Conservation (phyloP, 2,113 vertebrate genomes). For the Holacanthus passer region DNA sequence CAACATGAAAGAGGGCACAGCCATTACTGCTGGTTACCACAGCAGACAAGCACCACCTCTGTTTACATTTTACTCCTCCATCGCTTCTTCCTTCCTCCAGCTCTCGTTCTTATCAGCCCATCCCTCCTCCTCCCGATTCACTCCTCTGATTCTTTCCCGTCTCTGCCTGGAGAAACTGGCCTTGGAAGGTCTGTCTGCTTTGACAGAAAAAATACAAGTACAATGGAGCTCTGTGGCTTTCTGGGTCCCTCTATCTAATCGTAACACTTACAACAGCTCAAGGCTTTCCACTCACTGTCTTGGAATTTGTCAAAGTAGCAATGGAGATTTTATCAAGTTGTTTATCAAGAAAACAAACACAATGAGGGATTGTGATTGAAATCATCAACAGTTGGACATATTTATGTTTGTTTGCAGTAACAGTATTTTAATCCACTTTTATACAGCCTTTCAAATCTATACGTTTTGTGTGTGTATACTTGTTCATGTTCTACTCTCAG, state of each 20-base stretch:
- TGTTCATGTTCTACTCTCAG: neutral
- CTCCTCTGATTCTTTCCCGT: slow-evolving; percentile 46
- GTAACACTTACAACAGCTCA: slow-evolving; percentile 47
- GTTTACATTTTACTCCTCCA: slow-evolving; percentile 55
- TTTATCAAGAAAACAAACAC: neutral
- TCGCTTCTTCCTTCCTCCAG: slow-evolving; percentile 58
- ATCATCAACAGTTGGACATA: neutral
- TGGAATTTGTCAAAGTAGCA: slow-evolving; percentile 1
- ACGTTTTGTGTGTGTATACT: neutral
- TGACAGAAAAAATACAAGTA: slow-evolving; percentile 41
- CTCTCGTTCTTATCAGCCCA: slow-evolving; percentile 58
- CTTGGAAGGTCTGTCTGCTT: slow-evolving; percentile 56
- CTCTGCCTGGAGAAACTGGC: slow-evolving; percentile 49
- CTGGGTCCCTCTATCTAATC: slow-evolving; percentile 41
- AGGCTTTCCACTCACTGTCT: slow-evolving; percentile 26
- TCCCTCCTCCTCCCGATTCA: slow-evolving; percentile 40
- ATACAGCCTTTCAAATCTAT: neutral
- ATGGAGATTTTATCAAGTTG: neutral
- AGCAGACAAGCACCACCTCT: slow-evolving; percentile 46
- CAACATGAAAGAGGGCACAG: slow-evolving; percentile 69
- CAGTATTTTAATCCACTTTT: neutral
- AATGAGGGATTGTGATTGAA: neutral
- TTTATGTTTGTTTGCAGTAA: neutral
- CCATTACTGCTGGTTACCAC: slow-evolving; percentile 65
- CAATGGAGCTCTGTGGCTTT: slow-evolving; percentile 64